phyloP scores from a whole-genome alignment of 2,888 invertebrate genomes.

The Geotrupes spiniger region DNA sequence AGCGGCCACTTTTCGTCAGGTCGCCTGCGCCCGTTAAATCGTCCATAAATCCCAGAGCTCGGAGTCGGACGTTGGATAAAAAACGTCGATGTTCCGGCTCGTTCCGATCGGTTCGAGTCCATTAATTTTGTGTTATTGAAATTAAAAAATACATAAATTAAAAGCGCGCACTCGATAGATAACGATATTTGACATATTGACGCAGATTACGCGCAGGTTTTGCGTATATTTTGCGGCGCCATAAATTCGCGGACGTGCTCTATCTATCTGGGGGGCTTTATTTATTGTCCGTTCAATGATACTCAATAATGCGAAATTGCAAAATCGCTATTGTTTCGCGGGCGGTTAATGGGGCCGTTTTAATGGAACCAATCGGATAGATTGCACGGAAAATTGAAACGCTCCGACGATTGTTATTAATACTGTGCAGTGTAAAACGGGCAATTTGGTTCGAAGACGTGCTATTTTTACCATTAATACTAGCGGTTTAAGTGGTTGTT shows the following conservation, averaged over 20 bases:
- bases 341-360: background rate
- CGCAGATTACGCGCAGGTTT: slow-evolving; percentile 7
- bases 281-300: slow-evolving; percentile 5
- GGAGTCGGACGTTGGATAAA: too few relatives aligned
- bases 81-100: too few relatives aligned
- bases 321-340: slow-evolving; percentile 3
- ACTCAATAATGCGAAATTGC: slow-evolving; percentile 5
- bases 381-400: background rate
- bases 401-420: too few relatives aligned
- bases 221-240: slow-evolving; percentile 4
- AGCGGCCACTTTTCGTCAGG: too few relatives aligned
- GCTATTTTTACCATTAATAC: too few relatives aligned
- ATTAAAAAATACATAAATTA: slow-evolving; percentile 3
- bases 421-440: too few relatives aligned
- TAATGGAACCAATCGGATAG: background rate
- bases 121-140: background rate
- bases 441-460: too few relatives aligned
- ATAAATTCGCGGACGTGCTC: slow-evolving; percentile 2
- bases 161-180: slow-evolving; percentile 1
- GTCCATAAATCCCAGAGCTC: too few relatives aligned
- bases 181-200: slow-evolving; percentile 6
- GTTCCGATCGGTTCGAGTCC: background rate
- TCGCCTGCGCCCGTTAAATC: too few relatives aligned
- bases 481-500: too few relatives aligned
- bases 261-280: background rate